Percentiles rank a stretch among this genome's conserved stretches.
These are phyloP conservation scores for Diceros bicornis DNA, from an alignment of 2,797 vertebrate genomes.

Conservation along the genomic window DNA sequence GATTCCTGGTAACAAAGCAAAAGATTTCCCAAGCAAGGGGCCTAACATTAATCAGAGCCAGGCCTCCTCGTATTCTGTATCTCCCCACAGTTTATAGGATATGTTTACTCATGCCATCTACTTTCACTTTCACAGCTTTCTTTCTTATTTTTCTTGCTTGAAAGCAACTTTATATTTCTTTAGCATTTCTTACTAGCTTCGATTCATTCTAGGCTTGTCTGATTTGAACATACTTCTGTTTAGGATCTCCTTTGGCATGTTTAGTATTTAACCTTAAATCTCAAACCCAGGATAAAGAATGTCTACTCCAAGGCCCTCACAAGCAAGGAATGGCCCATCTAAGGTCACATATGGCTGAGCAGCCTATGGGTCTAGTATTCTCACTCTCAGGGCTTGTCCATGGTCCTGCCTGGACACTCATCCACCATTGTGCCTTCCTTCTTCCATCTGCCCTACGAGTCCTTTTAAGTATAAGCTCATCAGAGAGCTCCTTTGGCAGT, in stretches of 20 bases:
- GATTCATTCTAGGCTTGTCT: neutral
- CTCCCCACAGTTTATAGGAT: neutral
- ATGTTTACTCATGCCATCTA: neutral
- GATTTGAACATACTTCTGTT: neutral
- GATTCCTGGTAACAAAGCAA: slow-evolving; percentile 36
- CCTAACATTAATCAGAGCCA: neutral
- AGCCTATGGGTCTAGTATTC: neutral
- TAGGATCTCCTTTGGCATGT: neutral
- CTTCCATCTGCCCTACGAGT: slow-evolving; percentile 22
- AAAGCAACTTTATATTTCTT: neutral
- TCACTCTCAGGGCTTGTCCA: neutral
- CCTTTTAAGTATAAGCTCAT: slow-evolving; percentile 77
- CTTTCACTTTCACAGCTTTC: neutral
- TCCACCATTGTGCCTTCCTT: neutral
- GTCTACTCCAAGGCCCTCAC: neutral
- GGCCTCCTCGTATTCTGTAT: neutral
- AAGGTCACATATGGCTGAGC: neutral
- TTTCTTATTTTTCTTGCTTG: neutral
- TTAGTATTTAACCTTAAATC: neutral
- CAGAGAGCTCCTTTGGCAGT: slow-evolving; percentile 70
- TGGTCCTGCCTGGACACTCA: neutral
- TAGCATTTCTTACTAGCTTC: neutral
- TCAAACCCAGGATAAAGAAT: neutral
- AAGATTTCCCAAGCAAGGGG: neutral
- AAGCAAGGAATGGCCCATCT: neutral